These are phyloP conservation scores for Lethrus apterus DNA, from an alignment of 1,140 invertebrate genomes.

Conservation along the genomic window DNA sequence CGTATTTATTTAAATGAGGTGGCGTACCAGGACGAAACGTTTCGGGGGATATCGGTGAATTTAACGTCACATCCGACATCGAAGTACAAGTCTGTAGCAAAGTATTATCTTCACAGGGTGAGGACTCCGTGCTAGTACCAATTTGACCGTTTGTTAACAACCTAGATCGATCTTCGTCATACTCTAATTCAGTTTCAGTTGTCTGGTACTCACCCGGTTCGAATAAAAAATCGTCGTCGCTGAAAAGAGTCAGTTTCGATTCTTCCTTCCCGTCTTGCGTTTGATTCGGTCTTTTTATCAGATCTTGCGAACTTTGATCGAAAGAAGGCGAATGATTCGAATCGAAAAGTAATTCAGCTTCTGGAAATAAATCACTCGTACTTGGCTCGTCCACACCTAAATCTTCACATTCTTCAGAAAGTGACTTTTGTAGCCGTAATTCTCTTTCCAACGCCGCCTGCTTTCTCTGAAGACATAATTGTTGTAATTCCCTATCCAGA, in stretches of 20 bases:
- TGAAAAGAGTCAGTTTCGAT: constrained; percentile 34
- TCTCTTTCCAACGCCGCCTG: constrained; percentile 50
- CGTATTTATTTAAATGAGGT: constrained; percentile 34
- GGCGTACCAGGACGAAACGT: constrained; percentile 27
- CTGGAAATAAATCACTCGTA: constrained; percentile 67
- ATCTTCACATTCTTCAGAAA: constrained; percentile 70
- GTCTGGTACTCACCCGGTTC: constrained; percentile 32
- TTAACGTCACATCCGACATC: constrained; percentile 39
- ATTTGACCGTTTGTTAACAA: constrained; percentile 30
- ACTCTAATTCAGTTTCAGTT: constrained; percentile 25
- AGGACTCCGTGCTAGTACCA: constrained; percentile 25
- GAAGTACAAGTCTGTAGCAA: constrained; percentile 36
- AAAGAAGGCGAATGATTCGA: constrained; percentile 40
- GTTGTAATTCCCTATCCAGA: constrained; percentile 33
- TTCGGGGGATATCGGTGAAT: constrained; percentile 35
- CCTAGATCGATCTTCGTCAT: constrained; percentile 19
- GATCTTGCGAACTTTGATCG: constrained; percentile 36
- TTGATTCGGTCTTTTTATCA: constrained; percentile 20
- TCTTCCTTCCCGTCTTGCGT: constrained; percentile 25
- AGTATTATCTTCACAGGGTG: constrained; percentile 36
- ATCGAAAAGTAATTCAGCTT: constrained; percentile 63
- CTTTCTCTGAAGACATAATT: constrained; percentile 38
- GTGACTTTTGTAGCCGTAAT: constrained; percentile 55
- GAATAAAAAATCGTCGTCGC: constrained; percentile 38
- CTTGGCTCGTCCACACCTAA: constrained; percentile 69